These are phyloP conservation scores for Sebastes cheni DNA, from an alignment of 2,797 vertebrate genomes.

Conservation along the genomic window DNA sequence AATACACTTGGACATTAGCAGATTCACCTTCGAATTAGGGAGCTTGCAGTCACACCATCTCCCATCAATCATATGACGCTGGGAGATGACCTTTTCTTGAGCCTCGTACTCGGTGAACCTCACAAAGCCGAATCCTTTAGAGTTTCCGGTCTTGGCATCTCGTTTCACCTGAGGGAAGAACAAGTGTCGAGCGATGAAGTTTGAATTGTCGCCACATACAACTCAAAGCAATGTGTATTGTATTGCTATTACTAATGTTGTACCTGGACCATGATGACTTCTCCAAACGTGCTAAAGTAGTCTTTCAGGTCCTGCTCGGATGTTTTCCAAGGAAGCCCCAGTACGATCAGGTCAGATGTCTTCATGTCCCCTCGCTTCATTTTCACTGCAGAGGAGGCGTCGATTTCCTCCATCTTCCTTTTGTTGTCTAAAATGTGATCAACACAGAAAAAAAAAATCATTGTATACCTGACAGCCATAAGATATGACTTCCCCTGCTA, in stretches of 20 bases:
- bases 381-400: constrained; percentile 96
- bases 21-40: constrained; percentile 90
- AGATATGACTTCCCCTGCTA: neutral
- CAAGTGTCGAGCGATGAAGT: neutral
- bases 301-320: constrained; percentile 97
- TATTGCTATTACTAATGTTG: neutral
- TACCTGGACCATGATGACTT: constrained; percentile 99
- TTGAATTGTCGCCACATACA: neutral
- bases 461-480: too few relatives aligned
- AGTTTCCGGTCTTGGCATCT: constrained; percentile 96
- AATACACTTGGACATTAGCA: constrained; percentile 63
- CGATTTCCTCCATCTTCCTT: constrained; percentile 98
- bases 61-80: constrained; percentile 98
- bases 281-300: constrained; percentile 97
- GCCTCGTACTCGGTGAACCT: constrained; percentile 96
- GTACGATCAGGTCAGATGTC: constrained; percentile 95
- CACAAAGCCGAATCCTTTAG: constrained; percentile 98
- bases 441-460: neutral
- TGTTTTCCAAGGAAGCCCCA: constrained; percentile 98
- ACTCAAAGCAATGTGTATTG: neutral
- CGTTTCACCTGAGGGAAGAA: constrained; percentile 89
- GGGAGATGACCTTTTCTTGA: constrained; percentile 97
- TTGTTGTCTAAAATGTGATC: constrained; percentile 88
- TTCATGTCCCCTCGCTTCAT: constrained; percentile 98
- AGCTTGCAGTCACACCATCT: constrained; percentile 99